These are phyloP conservation scores for Mycogona germanica DNA, from an alignment of 2,888 invertebrate genomes.

Conservation along the genomic window DNA sequence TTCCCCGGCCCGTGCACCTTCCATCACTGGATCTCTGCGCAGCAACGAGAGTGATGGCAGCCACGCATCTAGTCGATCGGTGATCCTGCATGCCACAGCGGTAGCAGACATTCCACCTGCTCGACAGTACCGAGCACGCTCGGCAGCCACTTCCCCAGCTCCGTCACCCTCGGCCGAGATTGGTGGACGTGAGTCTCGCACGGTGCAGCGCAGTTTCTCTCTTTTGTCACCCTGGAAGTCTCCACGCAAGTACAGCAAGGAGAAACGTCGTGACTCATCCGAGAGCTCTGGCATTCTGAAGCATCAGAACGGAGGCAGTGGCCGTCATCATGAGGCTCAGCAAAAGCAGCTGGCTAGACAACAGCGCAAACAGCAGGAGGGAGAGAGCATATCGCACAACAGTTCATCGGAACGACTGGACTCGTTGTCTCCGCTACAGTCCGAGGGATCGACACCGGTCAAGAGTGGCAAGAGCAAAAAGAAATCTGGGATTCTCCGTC, in stretches of 20 bases:
- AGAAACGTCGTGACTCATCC: constrained; percentile 45
- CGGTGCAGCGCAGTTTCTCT: constrained; percentile 62
- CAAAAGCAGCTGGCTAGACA: background rate
- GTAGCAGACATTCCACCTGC: constrained; percentile 63
- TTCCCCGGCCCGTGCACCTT: constrained; percentile 19
- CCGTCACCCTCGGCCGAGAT: constrained; percentile 2
- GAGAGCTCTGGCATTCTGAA: background rate
- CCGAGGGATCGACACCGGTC: constrained; percentile 3
- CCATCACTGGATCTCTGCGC: constrained; percentile 19
- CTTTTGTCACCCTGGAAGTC: constrained; percentile 73
- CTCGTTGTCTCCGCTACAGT: constrained; percentile 17
- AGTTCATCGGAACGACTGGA: constrained; percentile 19
- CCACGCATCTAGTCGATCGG: constrained; percentile 55
- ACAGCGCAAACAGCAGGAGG: background rate
- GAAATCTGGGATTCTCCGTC: constrained; percentile 14
- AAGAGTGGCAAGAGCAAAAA: constrained; percentile 5
- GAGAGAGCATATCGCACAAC: constrained; percentile 8
- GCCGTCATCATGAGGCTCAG: background rate
- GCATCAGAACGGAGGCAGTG: background rate
- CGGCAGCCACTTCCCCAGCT: constrained; percentile 13
- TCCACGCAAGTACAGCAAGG: constrained; percentile 58
- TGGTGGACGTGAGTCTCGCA: constrained; percentile 28
- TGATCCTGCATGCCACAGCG: constrained; percentile 74
- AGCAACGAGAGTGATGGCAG: constrained; percentile 22
- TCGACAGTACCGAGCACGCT: constrained; percentile 13